Conservation (phyloP, 2,797 vertebrate species). For the Moxostoma hubbsi region DNA sequence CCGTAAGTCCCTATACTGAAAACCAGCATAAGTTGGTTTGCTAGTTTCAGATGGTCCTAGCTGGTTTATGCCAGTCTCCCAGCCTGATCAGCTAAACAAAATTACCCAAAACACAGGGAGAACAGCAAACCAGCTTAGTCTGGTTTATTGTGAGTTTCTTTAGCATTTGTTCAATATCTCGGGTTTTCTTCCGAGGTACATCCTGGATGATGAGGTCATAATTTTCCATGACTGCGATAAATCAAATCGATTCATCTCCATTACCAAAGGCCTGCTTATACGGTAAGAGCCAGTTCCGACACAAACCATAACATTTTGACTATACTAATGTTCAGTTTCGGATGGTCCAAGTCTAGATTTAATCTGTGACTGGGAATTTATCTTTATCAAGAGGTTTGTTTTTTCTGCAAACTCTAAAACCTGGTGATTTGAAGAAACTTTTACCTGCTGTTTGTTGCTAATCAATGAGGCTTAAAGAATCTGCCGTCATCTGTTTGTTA, state of each 20-base stretch:
- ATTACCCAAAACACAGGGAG: no score
- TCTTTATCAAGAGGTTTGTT: not conserved
- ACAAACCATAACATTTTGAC: not conserved
- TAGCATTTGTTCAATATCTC: not conserved
- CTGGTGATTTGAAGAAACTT: not conserved
- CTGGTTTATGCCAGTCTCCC: no score
- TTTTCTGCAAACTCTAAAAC: not conserved
- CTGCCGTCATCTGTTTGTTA: slow-evolving; percentile 29
- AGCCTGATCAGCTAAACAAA: no score
- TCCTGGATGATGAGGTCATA: no score
- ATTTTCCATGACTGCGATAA: no score
- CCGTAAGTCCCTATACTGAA: no score
- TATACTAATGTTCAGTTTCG: not conserved
- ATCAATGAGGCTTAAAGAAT: slow-evolving; percentile 16
- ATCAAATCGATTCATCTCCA: not conserved
- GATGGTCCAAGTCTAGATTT: not conserved
- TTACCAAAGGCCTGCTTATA: not conserved
- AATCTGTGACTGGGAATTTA: not conserved
- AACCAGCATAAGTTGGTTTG: no score
- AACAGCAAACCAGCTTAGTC: no score
- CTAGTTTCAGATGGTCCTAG: no score
- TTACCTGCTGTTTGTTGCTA: slow-evolving; percentile 19
- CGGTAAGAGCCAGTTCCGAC: not conserved
- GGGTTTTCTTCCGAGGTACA: not conserved
- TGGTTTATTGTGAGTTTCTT: not conserved